Evolutionary conservation across 2,797 vertebrate genomes (phyloP).

Genomic region (Siniperca obscura): DNA sequence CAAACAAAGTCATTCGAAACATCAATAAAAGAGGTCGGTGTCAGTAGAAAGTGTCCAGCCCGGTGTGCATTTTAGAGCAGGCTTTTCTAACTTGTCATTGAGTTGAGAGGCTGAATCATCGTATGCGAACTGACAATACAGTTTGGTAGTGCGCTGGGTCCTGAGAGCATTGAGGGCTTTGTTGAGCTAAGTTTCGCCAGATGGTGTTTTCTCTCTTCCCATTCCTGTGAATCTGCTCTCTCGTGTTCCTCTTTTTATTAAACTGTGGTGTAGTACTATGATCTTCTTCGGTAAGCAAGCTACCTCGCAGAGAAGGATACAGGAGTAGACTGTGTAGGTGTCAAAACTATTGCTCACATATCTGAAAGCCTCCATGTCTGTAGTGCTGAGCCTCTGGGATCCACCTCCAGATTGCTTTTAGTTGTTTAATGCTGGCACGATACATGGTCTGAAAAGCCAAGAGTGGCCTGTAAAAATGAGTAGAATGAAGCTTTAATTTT

Average conservation of each 20-base stretch:
- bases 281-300: conserved; percentile 64
- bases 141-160: conserved; percentile 54
- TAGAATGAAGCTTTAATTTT: conserved; percentile 21
- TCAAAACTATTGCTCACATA: conserved; percentile 71
- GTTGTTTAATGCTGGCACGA: conserved; percentile 43
- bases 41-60: conserved; percentile 47
- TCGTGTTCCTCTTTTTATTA: conserved; percentile 71
- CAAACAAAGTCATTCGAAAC: conserved; percentile 54
- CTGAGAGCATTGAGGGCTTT: conserved; percentile 71
- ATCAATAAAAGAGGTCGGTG: conserved; percentile 61
- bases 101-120: conserved; percentile 69
- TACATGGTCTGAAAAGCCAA: conserved; percentile 32
- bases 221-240: conserved; percentile 60
- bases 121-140: conserved; percentile 53
- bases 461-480: conserved; percentile 41
- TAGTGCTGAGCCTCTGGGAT: conserved; percentile 65
- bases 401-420: conserved; percentile 70
- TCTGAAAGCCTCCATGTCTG: conserved; percentile 65
- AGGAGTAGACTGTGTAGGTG: conserved; percentile 74
- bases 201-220: conserved; percentile 70
- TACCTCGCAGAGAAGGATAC: conserved; percentile 55
- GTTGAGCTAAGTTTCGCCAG: conserved; percentile 71
- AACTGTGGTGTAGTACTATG: conserved; percentile 67
- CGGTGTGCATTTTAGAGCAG: conserved; percentile 38
- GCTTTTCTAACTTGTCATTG: conserved; percentile 51